Base-by-base conservation (phyloP, 2,797 vertebrate species). In the Selene dorsalis region DNA sequence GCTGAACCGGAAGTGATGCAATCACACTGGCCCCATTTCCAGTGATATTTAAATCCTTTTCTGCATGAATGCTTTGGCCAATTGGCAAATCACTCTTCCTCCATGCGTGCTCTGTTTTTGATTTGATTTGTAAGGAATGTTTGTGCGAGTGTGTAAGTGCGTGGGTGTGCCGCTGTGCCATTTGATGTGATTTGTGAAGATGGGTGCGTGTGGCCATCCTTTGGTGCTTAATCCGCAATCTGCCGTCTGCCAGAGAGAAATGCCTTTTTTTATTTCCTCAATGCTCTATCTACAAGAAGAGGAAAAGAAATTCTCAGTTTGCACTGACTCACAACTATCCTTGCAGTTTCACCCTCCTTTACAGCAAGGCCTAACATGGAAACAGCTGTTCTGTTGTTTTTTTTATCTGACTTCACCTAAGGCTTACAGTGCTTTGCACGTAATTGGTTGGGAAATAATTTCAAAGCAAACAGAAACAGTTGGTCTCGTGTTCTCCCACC, bases 11-110 rank as follows among this genome's bases (percentile, higher is more conserved):
- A 92, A 92, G 89, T 92, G 91, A 93, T 93, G 90, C 82, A 93
- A 91, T 94, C 83, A 85, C 73, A 68, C 79, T 86, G 83, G 88
- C 84, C 86, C 83, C 84, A 89, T 92, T 92, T 93, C 87, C 91
- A 91, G 88, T 93, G 92, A 92, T 93, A 93, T 94, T 93, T 93
- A 91, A 92, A 92, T 92, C 83, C 69, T 93, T 92, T 92, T 90
- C 74, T 83, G 89, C 84, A 74, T 91, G 88, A 79, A 80, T 83
- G 83, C 66, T 75, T 85, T 41, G 66, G 86, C 86, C 88, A 89
- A 85, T 81, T 91, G 89, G 86, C 75, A 80, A 89, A 87, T 83
- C 60, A 10, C 58, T 76, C 58, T 83, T 73, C 73, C 80, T 80
- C 78, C 45, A 13, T 84, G 82, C 71, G n/a, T 84, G 81, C 75